Evolutionary conservation across 2,888 invertebrate genomes (phyloP).

Genomic region (Lycia hirtaria): DNA sequence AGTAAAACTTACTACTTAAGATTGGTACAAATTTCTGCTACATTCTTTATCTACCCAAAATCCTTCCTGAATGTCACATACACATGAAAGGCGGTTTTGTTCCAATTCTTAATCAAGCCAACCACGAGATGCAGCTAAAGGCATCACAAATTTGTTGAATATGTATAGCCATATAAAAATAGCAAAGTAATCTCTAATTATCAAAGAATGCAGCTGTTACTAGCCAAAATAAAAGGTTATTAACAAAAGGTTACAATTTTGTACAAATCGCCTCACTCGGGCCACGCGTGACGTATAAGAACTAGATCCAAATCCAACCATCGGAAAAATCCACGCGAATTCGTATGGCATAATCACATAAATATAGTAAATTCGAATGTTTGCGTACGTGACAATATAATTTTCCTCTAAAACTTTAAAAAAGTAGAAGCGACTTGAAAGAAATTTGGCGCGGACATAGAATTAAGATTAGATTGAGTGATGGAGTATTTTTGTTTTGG

Average conservation of each 20-base stretch:
- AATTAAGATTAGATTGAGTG: no score
- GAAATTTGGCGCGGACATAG: background rate
- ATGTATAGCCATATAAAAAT: no score
- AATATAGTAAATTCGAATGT: slow-evolving; percentile 6
- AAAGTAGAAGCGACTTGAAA: background rate
- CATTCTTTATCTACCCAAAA: no score
- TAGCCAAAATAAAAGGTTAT: slow-evolving; percentile 10
- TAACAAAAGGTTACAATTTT: slow-evolving; percentile 20
- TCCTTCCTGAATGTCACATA: no score
- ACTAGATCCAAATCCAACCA: slow-evolving; percentile 17
- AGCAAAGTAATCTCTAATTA: background rate
- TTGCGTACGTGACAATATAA: background rate
- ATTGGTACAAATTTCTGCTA: no score
- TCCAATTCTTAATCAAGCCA: no score
- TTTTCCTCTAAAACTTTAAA: background rate
- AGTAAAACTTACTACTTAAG: no score
- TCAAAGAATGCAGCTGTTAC: background rate
- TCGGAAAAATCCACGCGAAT: slow-evolving; percentile 41
- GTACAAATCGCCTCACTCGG: slow-evolving; percentile 18
- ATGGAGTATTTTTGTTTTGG: background rate
- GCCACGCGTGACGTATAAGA: slow-evolving; percentile 7
- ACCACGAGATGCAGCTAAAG: no score
- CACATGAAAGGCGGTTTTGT: no score
- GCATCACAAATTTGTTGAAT: no score
- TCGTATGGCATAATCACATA: slow-evolving; percentile 11